A percentile compares a stretch with the other conserved stretches of the same genome.
These are phyloP conservation scores for Eurypyga helias DNA, from an alignment of 2,113 vertebrate genomes.

Conservation along the genomic window DNA sequence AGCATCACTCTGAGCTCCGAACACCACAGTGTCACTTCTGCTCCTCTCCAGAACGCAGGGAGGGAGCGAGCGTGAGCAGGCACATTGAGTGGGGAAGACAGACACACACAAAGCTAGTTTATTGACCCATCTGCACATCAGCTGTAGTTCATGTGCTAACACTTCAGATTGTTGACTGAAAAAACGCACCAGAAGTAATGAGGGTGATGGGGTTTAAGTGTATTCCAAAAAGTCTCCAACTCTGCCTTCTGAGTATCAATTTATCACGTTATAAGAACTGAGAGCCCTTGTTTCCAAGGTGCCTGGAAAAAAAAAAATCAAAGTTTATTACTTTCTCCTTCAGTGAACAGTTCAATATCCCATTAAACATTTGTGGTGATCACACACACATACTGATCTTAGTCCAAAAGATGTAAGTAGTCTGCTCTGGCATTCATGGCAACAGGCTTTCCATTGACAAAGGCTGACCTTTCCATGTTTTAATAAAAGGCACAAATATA, in stretches of 20 bases:
- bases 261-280: background rate
- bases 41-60: background rate
- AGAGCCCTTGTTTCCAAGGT: background rate
- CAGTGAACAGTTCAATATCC: background rate
- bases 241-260: background rate
- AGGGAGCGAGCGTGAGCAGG: rapidly evolving
- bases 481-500: background rate
- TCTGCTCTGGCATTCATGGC: background rate
- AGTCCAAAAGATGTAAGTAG: background rate
- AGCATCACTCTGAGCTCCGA: background rate
- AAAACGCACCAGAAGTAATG: background rate
- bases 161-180: background rate
- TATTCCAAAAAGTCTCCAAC: background rate
- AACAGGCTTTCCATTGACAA: background rate
- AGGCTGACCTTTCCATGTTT: background rate
- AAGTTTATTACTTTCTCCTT: background rate
- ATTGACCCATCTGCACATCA: background rate
- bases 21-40: background rate
- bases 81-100: background rate
- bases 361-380: background rate
- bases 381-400: background rate
- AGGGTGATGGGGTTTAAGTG: background rate
- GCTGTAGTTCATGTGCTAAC: background rate
- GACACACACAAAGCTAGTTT: background rate
- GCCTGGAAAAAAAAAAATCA: background rate